Percentiles rank a stretch among this genome's conserved stretches.
These are phyloP conservation scores for Aleiodes alternator DNA, from an alignment of 2,888 invertebrate genomes.

Conservation along the genomic window DNA sequence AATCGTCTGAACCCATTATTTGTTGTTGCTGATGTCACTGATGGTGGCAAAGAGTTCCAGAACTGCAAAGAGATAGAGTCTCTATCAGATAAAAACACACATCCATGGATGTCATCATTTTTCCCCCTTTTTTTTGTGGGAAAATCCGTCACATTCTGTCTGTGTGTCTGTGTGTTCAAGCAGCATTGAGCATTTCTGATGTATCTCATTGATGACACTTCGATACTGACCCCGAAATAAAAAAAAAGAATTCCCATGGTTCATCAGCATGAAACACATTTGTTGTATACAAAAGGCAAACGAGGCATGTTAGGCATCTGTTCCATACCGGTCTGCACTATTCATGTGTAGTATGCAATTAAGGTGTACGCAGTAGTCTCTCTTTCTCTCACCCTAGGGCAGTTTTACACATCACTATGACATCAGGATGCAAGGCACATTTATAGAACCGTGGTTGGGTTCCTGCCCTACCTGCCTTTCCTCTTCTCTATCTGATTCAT, in stretches of 20 bases:
- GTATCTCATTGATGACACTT: constrained; percentile 34
- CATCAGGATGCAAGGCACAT: constrained; percentile 46
- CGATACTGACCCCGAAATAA: constrained; percentile 14
- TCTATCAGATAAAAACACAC: neutral
- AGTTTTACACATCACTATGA: neutral
- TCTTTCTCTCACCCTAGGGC: constrained; percentile 12
- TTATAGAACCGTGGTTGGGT: constrained; percentile 34
- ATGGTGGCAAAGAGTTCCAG: too few relatives aligned
- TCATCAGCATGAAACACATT: neutral
- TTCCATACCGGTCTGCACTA: constrained; percentile 19
- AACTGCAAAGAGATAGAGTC: neutral
- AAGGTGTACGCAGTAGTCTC: constrained; percentile 1
- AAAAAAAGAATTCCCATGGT: constrained; percentile 32
- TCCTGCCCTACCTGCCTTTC: constrained; percentile 40
- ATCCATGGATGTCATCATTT: too few relatives aligned
- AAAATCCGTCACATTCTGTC: constrained; percentile 13
- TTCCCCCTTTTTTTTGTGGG: neutral
- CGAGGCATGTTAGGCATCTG: constrained; percentile 10
- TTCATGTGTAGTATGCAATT: constrained; percentile 8
- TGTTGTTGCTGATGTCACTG: too few relatives aligned
- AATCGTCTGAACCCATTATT: too few relatives aligned
- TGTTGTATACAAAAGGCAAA: neutral
- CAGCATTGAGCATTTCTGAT: neutral
- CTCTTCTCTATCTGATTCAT: constrained; percentile 49
- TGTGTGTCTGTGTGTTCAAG: too few relatives aligned